These are phyloP conservation scores for Pseudocheirus occidentalis DNA, from an alignment of 2,797 vertebrate genomes.

Conservation along the genomic window DNA sequence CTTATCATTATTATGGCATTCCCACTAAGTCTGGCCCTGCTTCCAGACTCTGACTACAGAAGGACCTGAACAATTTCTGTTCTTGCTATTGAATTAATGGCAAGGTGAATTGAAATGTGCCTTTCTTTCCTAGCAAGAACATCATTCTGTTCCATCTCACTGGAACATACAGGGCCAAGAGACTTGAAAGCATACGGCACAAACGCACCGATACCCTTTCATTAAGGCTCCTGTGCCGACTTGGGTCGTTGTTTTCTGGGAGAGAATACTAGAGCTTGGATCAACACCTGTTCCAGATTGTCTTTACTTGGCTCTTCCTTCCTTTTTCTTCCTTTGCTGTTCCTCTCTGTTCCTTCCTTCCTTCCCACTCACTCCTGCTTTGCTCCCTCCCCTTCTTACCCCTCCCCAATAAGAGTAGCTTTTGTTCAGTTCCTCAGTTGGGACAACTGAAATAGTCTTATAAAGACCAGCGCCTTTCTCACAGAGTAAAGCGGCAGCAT, in stretches of 20 bases:
- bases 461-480: constrained; percentile 88
- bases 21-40: not conserved
- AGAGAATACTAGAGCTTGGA: not conserved
- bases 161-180: not conserved
- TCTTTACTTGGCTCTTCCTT: not conserved
- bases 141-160: not conserved
- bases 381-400: not conserved
- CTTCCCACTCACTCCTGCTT: not conserved
- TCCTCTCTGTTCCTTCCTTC: not conserved
- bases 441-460: constrained; percentile 87
- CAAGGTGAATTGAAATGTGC: not conserved
- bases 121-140: not conserved
- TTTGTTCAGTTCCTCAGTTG: constrained; percentile 76
- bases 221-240: not conserved
- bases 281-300: not conserved
- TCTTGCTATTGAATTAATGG: not conserved
- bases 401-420: constrained; percentile 67
- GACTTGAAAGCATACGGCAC: constrained; percentile 18
- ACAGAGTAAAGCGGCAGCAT: constrained; percentile 89
- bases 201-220: not conserved
- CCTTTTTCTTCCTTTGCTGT: not conserved
- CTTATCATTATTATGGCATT: not conserved
- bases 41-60: not conserved
- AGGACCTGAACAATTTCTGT: not conserved
- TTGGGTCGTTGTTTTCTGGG: not conserved